Percentiles rank a stretch among this genome's conserved stretches.
phyloP scores from a whole-genome alignment of 2,888 invertebrate species.

The Sclerodermus sp. region DNA sequence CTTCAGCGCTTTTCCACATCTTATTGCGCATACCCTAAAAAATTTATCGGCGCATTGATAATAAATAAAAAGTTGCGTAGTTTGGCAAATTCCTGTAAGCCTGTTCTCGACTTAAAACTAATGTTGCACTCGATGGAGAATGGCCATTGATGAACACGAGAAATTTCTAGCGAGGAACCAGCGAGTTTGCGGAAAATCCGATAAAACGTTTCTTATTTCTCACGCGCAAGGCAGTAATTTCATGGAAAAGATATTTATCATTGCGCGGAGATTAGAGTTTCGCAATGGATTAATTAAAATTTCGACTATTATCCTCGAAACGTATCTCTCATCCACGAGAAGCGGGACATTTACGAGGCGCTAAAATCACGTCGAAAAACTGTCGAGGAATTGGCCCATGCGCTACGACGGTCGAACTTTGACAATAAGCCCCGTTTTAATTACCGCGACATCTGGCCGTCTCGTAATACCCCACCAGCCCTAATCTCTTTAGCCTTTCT shows the following conservation, averaged over 20 bases:
- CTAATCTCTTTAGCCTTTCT: constrained; percentile 24
- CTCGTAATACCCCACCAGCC: constrained; percentile 46
- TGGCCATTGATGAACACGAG: neutral
- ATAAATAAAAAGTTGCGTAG: too few species aligned
- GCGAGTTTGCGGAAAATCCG: too few species aligned
- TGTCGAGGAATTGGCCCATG: constrained; percentile 24
- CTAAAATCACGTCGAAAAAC: constrained; percentile 29
- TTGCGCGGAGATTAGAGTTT: too few species aligned
- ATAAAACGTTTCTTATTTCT: neutral
- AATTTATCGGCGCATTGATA: too few species aligned
- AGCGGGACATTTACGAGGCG: constrained; percentile 25
- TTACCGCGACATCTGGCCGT: constrained; percentile 55
- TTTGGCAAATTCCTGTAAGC: too few species aligned
- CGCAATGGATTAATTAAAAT: too few species aligned
- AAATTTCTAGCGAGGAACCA: neutral
- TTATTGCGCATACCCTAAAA: too few species aligned
- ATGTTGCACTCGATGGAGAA: neutral
- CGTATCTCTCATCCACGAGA: constrained; percentile 16
- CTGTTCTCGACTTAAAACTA: too few species aligned
- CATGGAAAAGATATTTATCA: too few species aligned
- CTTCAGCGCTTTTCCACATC: too few species aligned
- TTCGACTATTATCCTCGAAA: neutral
- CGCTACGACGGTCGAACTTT: constrained; percentile 42
- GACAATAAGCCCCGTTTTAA: constrained; percentile 54
- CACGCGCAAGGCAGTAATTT: too few species aligned